These are phyloP conservation scores for Pristionchus entomophagus DNA, from an alignment of 2,888 invertebrate genomes.

Conservation along the genomic window DNA sequence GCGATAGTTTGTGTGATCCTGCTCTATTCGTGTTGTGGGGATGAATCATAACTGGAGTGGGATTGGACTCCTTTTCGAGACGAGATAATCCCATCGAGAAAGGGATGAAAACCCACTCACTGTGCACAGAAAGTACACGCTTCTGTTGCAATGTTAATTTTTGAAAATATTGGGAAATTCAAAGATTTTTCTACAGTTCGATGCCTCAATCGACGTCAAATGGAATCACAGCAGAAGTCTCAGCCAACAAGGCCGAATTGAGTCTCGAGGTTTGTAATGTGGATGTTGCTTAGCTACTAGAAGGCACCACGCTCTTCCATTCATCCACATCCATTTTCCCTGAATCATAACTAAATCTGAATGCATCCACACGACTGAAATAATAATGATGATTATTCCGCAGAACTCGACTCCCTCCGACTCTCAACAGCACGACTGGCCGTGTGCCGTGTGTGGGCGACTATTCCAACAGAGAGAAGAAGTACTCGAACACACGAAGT, in stretches of 20 bases:
- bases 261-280: not conserved
- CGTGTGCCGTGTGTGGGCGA: slow-evolving; percentile 41
- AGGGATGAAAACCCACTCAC: slow-evolving; percentile 21
- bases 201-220: not conserved
- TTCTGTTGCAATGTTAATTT: not conserved
- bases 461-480: slow-evolving; percentile 32
- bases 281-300: no score
- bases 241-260: not conserved
- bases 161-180: not conserved
- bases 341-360: not conserved
- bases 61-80: not conserved
- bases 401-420: slow-evolving; percentile 1
- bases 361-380: no score
- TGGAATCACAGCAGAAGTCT: slow-evolving; percentile 22
- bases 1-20: slow-evolving; percentile 16
- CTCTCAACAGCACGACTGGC: slow-evolving; percentile 14
- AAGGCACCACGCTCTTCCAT: no score
- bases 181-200: not conserved
- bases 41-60: slow-evolving; percentile 11
- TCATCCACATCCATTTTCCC: no score
- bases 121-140: not conserved
- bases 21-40: slow-evolving; percentile 12
- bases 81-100: slow-evolving; percentile 13
- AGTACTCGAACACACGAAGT: slow-evolving; percentile 24
- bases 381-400: no score